phyloP scores from a whole-genome alignment of 2,797 vertebrate species.

The Nasua narica region DNA sequence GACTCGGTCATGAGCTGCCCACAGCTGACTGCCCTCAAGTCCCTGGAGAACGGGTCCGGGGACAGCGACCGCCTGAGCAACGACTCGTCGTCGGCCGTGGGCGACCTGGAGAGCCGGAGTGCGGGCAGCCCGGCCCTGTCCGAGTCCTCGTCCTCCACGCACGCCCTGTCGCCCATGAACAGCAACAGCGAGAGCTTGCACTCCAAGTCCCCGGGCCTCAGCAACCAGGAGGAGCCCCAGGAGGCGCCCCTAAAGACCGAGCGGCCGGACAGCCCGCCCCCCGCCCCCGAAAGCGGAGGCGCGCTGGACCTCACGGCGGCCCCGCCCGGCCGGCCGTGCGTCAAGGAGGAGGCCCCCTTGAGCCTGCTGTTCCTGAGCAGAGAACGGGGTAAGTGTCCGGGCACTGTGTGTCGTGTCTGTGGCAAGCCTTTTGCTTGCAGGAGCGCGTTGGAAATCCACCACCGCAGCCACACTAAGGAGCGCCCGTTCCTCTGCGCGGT shows the following conservation, averaged over 20 bases:
- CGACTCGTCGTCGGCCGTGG: conserved; percentile 91
- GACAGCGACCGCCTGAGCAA: conserved; percentile 94
- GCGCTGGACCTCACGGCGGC: conserved; percentile 97
- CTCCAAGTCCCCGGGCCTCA: conserved; percentile 92
- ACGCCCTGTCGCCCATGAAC: conserved; percentile 92
- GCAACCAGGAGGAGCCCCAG: conserved; percentile 89
- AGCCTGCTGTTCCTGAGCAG: conserved; percentile 97
- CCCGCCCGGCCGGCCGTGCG: conserved; percentile 89
- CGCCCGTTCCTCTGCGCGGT: conserved; percentile 87
- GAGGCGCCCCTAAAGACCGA: conserved; percentile 95
- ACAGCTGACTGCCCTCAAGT: conserved; percentile 89
- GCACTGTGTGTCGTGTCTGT: conserved; percentile 88
- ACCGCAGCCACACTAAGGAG: conserved; percentile 90
- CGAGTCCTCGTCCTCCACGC: conserved; percentile 95
- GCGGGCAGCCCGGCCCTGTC: conserved; percentile 96
- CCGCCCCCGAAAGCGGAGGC: conserved; percentile 90
- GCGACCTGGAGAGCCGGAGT: conserved; percentile 94
- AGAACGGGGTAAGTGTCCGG: conserved; percentile 94
- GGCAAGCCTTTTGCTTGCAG: conserved; percentile 90
- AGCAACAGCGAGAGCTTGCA: conserved; percentile 93
- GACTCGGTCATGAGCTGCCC: conserved; percentile 93
- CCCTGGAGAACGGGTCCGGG: conserved; percentile 89
- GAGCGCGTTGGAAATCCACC: conserved; percentile 89
- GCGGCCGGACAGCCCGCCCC: conserved; percentile 94
- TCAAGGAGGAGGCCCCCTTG: conserved; percentile 98